Evolutionary conservation across 2,113 vertebrate genomes (phyloP).

Genomic region (Gavialis gangeticus): DNA sequence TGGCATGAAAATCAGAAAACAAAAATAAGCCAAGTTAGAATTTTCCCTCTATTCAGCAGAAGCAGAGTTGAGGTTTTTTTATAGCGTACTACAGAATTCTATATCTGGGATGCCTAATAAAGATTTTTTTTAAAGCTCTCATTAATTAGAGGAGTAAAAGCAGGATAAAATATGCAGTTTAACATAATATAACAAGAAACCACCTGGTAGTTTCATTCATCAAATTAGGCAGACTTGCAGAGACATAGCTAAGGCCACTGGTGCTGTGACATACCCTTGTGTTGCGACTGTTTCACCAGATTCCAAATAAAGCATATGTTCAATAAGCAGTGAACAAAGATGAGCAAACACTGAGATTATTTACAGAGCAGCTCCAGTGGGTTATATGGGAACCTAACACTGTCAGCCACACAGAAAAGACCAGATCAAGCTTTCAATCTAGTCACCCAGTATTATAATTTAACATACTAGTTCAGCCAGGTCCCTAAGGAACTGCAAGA

Average conservation of each 20-base stretch:
- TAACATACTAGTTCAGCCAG: neutral
- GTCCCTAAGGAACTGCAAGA: constrained; percentile 14
- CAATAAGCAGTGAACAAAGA: neutral
- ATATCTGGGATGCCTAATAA: neutral
- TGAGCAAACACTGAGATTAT: neutral
- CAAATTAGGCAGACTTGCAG: neutral
- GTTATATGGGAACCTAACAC: neutral
- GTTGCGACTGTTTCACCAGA: neutral
- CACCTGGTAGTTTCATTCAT: neutral
- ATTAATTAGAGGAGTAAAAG: neutral
- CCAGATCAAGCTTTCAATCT: neutral
- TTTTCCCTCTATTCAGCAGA: neutral
- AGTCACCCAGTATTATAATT: neutral
- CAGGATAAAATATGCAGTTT: neutral
- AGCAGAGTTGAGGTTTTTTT: constrained; percentile 3
- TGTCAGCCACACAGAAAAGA: neutral
- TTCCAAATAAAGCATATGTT: neutral
- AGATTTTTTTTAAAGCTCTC: neutral
- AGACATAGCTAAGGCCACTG: neutral
- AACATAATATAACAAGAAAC: neutral
- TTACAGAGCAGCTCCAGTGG: neutral
- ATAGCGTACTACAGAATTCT: neutral
- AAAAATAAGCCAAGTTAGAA: neutral
- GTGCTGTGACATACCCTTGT: neutral
- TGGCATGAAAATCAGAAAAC: constrained; percentile 32